Evolutionary conservation across 2,888 invertebrate genomes (phyloP).

Genomic region (Synanthedon vespiformis): DNA sequence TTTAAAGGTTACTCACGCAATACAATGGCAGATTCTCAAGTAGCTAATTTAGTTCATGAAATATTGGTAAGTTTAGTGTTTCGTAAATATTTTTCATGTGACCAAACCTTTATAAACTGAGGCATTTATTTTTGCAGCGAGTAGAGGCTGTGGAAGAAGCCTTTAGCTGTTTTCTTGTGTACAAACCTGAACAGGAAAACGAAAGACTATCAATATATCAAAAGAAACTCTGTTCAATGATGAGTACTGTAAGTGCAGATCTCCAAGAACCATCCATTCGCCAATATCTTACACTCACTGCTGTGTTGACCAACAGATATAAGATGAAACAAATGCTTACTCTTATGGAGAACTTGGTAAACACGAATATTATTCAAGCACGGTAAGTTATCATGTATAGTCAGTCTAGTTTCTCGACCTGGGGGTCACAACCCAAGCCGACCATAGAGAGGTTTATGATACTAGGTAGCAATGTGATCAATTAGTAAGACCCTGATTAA

Average conservation of each 20-base stretch:
- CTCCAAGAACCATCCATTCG: conserved; percentile 81
- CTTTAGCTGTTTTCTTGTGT: conserved; percentile 88
- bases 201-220: conserved; percentile 77
- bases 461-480: no score
- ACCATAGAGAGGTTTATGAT: no score
- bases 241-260: conserved; percentile 77
- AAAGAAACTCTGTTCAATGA: conserved; percentile 75
- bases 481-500: no score
- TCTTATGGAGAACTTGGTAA: conserved; percentile 81
- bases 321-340: conserved; percentile 81
- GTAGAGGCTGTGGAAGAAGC: conserved; percentile 90
- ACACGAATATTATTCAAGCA: conserved; percentile 78
- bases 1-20: no score
- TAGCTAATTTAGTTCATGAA: conserved; percentile 75
- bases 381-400: conserved; percentile 57
- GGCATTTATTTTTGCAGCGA: conserved; percentile 61
- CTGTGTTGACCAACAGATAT: conserved; percentile 79
- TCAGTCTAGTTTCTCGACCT: no score
- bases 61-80: conserved; percentile 65
- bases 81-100: background rate
- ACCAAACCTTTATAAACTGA: background rate
- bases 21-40: conserved; percentile 73
- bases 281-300: conserved; percentile 79
- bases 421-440: no score
- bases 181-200: conserved; percentile 77